Base-by-base conservation (phyloP, 2,113 vertebrate species). In the Lates calcarifer region DNA sequence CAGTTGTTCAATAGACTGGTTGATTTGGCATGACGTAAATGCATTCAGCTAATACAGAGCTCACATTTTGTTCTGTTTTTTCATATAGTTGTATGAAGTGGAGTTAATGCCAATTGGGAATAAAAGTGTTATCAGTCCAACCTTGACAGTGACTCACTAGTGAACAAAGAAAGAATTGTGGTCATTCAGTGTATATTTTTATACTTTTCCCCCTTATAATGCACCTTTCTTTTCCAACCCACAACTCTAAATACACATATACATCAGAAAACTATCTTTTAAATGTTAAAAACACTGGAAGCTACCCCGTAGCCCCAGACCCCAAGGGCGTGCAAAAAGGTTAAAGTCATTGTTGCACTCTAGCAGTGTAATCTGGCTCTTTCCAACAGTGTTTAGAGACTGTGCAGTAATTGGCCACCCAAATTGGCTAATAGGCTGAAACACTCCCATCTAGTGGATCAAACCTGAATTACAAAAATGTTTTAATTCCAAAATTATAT, bases 391-490 rank as follows among this genome's bases (percentile, higher is more conserved):
- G 20, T 43, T 67, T 22, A 31, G 4, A 62, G 33, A 37, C 3
- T n/a, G 35, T 26, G 5, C 12, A 26, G 14, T 43, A 8, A 20
- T 29, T 6, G 9, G 1, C 11, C 2, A 5, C 24, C 3, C 20
- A 64, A 22, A 35, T 20, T 41, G 2, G 4, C 11, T 18, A 18
- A 60, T 0, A 24, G 31, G 24, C 1, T 24, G 0, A 18, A 74
- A 82, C 45, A 63, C 60, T 37, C 2, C 58, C 74, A 87, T 64
- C 85, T 72, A 63, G 74, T 89, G 87, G 79, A 35, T 12, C 0
- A 56, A 68, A 43, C 2, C 1, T 43, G 53, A 70, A 85, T 71
- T 45, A 53, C 45, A 81, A 28, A 35, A 7, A 10, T 10, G 6
- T 33, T 3, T 33, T 68, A 20, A 22, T 39, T 39, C 7, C 9